These are phyloP conservation scores for Idris sp. DNA, from an alignment of 1,140 invertebrate species.

Conservation along the genomic window DNA sequence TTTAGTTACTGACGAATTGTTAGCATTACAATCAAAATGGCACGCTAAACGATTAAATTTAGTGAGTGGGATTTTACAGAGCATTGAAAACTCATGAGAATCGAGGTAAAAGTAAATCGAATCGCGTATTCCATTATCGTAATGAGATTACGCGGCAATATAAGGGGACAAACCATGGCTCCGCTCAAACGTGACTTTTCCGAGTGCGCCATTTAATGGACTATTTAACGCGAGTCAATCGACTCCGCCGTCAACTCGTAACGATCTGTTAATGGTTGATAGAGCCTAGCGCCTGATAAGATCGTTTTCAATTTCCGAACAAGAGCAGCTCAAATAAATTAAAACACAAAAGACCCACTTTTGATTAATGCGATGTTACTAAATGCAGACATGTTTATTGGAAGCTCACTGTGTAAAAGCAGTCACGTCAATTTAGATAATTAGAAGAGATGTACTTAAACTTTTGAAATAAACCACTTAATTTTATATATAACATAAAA, in stretches of 20 bases:
- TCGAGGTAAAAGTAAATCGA: constrained; percentile 60
- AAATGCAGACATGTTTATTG: too few relatives aligned
- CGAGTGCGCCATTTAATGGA: constrained; percentile 63
- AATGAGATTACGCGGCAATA: constrained; percentile 62
- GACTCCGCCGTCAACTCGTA: constrained; percentile 60
- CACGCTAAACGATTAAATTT: constrained; percentile 14
- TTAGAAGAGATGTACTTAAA: too few relatives aligned
- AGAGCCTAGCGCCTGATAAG: constrained; percentile 57
- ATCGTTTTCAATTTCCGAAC: constrained; percentile 43
- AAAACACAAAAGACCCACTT: constrained; percentile 15
- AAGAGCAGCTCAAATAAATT: constrained; percentile 25
- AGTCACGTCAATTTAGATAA: too few relatives aligned
- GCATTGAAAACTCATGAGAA: constrained; percentile 24
- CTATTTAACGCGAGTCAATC: constrained; percentile 66
- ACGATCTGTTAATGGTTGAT: constrained; percentile 67
- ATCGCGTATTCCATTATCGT: constrained; percentile 64
- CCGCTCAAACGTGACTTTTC: constrained; percentile 63
- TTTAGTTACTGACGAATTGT: constrained; percentile 1
- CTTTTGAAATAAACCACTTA: too few relatives aligned
- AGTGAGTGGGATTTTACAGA: constrained; percentile 11
- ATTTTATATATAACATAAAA: too few relatives aligned
- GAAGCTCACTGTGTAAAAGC: too few relatives aligned
- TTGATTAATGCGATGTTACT: too few relatives aligned
- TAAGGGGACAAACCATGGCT: constrained; percentile 47
- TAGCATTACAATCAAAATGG: constrained; percentile 6